Conservation (phyloP, 2,113 vertebrate genomes). For the Eolophus roseicapilla region DNA sequence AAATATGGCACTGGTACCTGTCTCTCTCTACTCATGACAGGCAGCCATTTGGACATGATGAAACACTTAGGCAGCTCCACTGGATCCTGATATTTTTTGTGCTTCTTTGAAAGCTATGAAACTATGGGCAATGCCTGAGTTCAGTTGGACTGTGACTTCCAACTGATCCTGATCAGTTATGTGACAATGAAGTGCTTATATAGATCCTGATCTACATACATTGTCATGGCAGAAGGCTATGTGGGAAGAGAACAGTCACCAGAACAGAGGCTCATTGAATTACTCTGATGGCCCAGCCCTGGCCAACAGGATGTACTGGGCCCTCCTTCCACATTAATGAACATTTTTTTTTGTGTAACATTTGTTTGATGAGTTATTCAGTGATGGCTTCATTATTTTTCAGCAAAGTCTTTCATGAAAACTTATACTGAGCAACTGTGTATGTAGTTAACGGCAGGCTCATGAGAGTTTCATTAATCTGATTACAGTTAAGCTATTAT, state of each 20-base stretch:
- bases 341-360: background rate
- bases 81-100: too few species aligned
- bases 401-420: background rate
- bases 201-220: background rate
- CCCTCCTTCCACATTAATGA: background rate
- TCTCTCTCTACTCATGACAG: background rate
- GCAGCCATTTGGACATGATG: background rate
- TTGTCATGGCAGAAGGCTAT: background rate
- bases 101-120: background rate
- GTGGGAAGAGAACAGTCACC: accelerated
- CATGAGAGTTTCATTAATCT: background rate
- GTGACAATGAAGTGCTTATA: background rate
- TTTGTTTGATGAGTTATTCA: background rate
- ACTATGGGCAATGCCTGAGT: background rate
- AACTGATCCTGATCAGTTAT: background rate
- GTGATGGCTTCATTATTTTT: background rate
- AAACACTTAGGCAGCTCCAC: too few species aligned
- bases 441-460: background rate
- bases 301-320: background rate
- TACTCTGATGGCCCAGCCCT: background rate
- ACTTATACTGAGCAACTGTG: background rate
- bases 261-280: background rate
- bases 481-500: background rate
- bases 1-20: background rate
- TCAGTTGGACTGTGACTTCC: background rate